phyloP scores from a whole-genome alignment of 2,888 invertebrate genomes.

The Lathronympha strigana region DNA sequence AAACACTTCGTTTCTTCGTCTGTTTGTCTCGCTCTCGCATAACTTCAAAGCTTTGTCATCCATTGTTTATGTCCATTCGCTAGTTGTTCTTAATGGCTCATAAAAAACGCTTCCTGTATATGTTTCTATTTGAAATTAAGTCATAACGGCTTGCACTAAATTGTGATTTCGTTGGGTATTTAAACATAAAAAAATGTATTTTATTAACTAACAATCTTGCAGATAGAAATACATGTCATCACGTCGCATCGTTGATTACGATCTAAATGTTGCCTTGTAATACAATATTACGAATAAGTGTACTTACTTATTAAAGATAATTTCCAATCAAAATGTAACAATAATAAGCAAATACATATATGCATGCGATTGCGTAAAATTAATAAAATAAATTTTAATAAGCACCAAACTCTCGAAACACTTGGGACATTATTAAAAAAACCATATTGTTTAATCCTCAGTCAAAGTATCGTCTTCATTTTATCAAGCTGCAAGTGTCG shows the following conservation, averaged over 20 bases:
- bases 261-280: neutral
- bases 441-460: constrained; percentile 79
- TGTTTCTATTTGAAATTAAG: too few species aligned
- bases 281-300: neutral
- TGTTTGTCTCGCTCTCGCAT: too few species aligned
- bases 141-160: too few species aligned
- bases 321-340: constrained; percentile 53
- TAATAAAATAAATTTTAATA: constrained; percentile 63
- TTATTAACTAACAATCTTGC: too few species aligned
- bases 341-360: constrained; percentile 53
- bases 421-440: constrained; percentile 54
- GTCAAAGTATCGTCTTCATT: constrained; percentile 77
- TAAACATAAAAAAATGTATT: too few species aligned
- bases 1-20: too few species aligned
- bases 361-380: constrained; percentile 54
- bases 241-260: neutral
- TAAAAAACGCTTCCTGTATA: too few species aligned
- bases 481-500: constrained; percentile 79
- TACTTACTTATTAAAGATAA: constrained; percentile 9
- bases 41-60: too few species aligned
- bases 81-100: too few species aligned
- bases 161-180: too few species aligned
- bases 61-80: too few species aligned
- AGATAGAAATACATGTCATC: too few species aligned
- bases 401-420: constrained; percentile 59